Conservation (phyloP, 2,113 vertebrate genomes). For the Aegotheles bennettii region DNA sequence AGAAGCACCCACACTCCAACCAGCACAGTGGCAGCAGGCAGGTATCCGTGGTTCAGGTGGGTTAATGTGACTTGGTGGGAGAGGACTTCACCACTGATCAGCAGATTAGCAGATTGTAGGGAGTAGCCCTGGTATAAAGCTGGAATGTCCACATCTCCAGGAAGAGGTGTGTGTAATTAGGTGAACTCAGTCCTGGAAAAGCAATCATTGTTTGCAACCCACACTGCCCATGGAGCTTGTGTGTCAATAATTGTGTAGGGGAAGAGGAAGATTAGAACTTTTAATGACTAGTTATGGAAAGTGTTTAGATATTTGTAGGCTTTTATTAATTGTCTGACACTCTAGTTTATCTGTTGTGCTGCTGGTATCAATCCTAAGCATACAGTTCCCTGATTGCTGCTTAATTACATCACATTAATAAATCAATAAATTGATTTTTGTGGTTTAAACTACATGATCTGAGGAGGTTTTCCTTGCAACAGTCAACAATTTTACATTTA, state of each 20-base stretch:
- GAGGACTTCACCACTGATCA: background rate
- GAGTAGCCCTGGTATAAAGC: background rate
- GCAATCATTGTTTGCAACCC: fast-evolving
- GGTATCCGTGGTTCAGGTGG: fast-evolving
- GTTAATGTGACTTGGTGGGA: background rate
- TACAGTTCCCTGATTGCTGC: background rate
- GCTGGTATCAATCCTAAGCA: background rate
- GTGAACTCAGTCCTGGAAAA: background rate
- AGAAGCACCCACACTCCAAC: fast-evolving
- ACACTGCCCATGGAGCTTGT: background rate
- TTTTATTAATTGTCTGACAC: background rate
- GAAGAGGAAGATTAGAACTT: background rate
- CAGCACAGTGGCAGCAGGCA: background rate
- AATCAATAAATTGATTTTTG: background rate
- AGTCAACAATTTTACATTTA: background rate
- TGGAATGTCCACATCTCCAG: background rate
- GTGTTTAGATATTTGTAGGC: background rate
- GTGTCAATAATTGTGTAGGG: background rate
- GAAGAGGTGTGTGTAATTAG: background rate
- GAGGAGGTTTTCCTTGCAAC: background rate
- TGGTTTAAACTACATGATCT: background rate
- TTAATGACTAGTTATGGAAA: background rate
- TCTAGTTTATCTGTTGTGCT: background rate
- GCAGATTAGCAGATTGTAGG: background rate
- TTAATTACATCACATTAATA: background rate